These are phyloP conservation scores for Pygocentrus nattereri DNA, from an alignment of 2,797 vertebrate species.

Conservation along the genomic window DNA sequence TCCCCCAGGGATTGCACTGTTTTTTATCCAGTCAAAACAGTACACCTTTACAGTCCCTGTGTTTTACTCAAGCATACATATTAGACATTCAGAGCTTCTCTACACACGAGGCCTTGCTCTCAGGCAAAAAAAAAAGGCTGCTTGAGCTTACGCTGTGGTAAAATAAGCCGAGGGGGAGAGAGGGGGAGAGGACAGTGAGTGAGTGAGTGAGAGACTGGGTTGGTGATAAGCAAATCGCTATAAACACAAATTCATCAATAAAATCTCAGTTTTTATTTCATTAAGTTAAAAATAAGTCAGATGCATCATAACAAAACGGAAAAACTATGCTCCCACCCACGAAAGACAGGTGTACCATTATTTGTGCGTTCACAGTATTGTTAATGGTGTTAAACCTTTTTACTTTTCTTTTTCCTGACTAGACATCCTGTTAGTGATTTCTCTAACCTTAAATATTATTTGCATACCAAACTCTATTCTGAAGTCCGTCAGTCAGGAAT, in stretches of 20 bases:
- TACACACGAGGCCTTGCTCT: background rate
- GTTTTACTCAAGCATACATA: background rate
- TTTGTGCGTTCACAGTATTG: constrained; percentile 71
- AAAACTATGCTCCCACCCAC: constrained; percentile 45
- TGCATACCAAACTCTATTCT: constrained; percentile 56
- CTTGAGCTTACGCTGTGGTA: too few relatives aligned
- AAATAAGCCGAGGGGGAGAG: too few relatives aligned
- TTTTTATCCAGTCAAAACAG: too few relatives aligned
- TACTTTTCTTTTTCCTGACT: constrained; percentile 51
- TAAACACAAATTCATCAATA: constrained; percentile 58
- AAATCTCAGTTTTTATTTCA: constrained; percentile 79
- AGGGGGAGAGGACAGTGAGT: too few relatives aligned
- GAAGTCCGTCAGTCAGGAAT: constrained; percentile 61
- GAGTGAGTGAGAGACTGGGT: background rate
- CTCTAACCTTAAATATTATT: constrained; percentile 54
- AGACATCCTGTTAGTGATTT: constrained; percentile 50
- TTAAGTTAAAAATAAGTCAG: constrained; percentile 82
- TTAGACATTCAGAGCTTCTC: background rate
- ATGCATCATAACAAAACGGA: constrained; percentile 69
- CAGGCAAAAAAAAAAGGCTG: background rate
- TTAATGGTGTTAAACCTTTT: constrained; percentile 58
- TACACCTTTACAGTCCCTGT: background rate
- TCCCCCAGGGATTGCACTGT: too few relatives aligned
- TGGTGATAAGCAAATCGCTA: constrained; percentile 21
- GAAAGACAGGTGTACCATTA: constrained; percentile 66